phyloP scores from a whole-genome alignment of 2,113 vertebrate genomes.

The Podarcis muralis region DNA sequence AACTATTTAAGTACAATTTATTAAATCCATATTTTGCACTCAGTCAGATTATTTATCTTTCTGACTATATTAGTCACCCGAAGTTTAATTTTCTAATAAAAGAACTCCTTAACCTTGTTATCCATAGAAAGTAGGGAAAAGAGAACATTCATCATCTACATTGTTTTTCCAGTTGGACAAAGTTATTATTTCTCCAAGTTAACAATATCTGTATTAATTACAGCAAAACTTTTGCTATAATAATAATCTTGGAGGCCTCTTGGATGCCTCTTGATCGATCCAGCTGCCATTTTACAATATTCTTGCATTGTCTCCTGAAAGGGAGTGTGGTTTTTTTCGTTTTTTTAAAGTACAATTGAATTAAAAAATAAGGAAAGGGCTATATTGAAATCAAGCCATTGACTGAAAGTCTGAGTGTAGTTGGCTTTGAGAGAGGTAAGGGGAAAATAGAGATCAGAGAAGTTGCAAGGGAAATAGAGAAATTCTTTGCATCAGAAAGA shows the following conservation, averaged over 20 bases:
- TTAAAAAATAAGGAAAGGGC: background rate
- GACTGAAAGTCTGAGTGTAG: no score
- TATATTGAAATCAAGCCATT: background rate
- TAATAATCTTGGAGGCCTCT: constrained; percentile 23
- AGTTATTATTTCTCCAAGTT: constrained; percentile 38
- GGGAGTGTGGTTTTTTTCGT: fast-evolving
- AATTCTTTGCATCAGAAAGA: background rate
- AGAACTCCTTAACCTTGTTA: constrained; percentile 52
- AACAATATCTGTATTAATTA: constrained; percentile 53
- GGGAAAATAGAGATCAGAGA: background rate
- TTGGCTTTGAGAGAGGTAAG: background rate
- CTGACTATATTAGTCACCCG: constrained; percentile 61
- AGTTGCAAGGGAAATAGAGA: background rate
- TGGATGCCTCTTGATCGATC: constrained; percentile 23
- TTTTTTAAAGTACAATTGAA: constrained; percentile 12
- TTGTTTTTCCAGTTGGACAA: constrained; percentile 41
- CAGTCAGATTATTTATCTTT: constrained; percentile 63
- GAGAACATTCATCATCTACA: constrained; percentile 56
- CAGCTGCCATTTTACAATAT: background rate
- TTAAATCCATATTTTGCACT: constrained; percentile 56
- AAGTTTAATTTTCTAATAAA: constrained; percentile 61
- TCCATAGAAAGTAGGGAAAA: constrained; percentile 27
- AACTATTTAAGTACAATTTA: constrained; percentile 53
- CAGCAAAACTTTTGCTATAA: constrained; percentile 21
- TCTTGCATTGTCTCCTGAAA: constrained; percentile 6